phyloP scores from a whole-genome alignment of 2,113 vertebrate species.

The Coptodon bakossiorum region DNA sequence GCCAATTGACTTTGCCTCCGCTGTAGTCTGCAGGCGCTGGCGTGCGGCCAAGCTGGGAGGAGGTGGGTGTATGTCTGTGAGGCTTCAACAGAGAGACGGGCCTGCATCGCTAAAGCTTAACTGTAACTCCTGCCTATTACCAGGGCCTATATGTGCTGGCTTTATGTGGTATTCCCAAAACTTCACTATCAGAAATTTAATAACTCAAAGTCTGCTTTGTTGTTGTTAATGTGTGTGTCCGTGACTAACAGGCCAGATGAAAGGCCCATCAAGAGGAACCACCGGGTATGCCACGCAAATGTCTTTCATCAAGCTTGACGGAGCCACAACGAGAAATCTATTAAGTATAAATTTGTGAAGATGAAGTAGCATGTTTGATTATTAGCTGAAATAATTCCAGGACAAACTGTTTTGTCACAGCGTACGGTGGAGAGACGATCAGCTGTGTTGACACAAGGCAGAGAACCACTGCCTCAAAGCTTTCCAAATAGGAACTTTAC shows the following conservation, averaged over 20 bases:
- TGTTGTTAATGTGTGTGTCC: slow-evolving; percentile 51
- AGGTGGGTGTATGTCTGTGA: slow-evolving; percentile 7
- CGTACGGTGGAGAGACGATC: not conserved
- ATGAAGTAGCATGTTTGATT: not conserved
- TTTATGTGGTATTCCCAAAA: slow-evolving; percentile 52
- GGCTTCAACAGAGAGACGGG: slow-evolving; percentile 32
- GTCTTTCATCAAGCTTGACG: slow-evolving; percentile 24
- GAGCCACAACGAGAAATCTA: slow-evolving; percentile 1
- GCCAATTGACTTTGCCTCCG: slow-evolving; percentile 47
- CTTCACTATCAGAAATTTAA: slow-evolving; percentile 56
- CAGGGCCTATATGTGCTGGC: slow-evolving; percentile 24
- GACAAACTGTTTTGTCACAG: not conserved
- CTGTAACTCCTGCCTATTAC: slow-evolving; percentile 64
- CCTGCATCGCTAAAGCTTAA: slow-evolving; percentile 53
- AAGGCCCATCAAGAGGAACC: slow-evolving; percentile 17
- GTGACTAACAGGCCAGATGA: slow-evolving; percentile 45
- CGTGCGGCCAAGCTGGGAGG: slow-evolving; percentile 6
- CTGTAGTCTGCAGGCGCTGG: slow-evolving; percentile 39
- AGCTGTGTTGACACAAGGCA: not conserved
- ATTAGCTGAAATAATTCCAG: slow-evolving; percentile 1
- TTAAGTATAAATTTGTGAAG: slow-evolving; percentile 9
- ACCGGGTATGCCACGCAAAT: not conserved
- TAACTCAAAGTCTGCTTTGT: slow-evolving; percentile 47
- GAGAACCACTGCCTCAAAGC: not conserved
- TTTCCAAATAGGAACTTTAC: not conserved